Evolutionary conservation across 2,797 vertebrate species (phyloP), one percentile per base, ranked within the genome.

Genomic region (Pachyuromys duprasi): DNA sequence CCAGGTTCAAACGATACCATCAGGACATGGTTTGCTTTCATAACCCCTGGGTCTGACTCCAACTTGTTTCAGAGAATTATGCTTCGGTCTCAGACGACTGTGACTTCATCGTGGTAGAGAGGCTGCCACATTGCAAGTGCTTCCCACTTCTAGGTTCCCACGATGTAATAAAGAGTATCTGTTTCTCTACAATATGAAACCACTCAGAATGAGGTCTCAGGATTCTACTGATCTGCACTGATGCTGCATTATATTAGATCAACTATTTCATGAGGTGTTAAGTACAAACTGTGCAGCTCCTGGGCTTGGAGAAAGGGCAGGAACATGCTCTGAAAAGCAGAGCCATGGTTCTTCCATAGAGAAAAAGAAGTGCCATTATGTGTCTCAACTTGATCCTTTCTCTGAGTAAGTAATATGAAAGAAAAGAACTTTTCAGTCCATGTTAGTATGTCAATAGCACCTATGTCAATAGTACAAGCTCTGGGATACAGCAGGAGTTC

Each of bases 1-100:
- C 60, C 57, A 78, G 74, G 74, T 53, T 90, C 69, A 89, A 36
- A n/a, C 42, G 86, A 92, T 69, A 83, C 91, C 94, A 95, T 93
- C 75, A 74, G 75, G 53, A 72, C 11, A 42, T 87, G 62, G 31
- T 78, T 96, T 83, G 92, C 90, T 75, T 74, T 65, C 65, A 65
- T 88, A 92, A 75, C 26, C 57, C 65, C 89, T 95, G 83, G 39
- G n/a, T 92, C 75, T 96, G n/a, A 14, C 11, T 88, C 86, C 33
- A 74, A 49, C 67, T 89, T 82, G 31, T 36, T 91, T 12, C 15
- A 65, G 63, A 91, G 39, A 83, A 79, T 53, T 55, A 33, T 49
- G 80, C 17, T 82, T 90, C 75, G 39, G 83, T 93, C 86, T 78
- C 45, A 86, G 81, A 72, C 33, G 39, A 87, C 6, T 17, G 87